Evolutionary conservation across 2,888 invertebrate species (phyloP), one percentile per base, ranked within the genome.

Genomic region (Drosophila ustulata): DNA sequence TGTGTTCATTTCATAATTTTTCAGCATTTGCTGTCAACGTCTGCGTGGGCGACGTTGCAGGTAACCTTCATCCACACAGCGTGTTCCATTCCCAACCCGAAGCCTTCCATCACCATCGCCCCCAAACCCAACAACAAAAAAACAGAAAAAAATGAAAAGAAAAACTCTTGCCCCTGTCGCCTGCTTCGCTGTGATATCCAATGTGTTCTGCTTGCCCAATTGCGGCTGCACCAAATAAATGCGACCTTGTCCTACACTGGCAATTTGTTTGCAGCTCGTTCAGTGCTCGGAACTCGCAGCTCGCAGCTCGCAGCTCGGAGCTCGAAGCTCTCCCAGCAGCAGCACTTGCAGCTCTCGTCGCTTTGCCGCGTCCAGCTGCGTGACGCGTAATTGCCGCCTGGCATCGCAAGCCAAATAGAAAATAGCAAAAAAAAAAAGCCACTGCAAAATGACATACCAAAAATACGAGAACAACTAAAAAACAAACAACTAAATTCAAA

Each of bases 231-330:
- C 83, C 82, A 78, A 84, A 86, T 87, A 80, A 88, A 78, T 67
- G 87, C 84, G 88, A 86, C 86, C 86, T 86, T 86, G 86, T 86
- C 82, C 86, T 86, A 88, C 82, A 88, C 88, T 86, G 79, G 70
- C 79, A 88, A 83, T 83, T 83, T 79, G 79, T 77, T 73, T 34
- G 34, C 67, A 71, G 72, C 61, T 53, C 61, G 47, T 71, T 13
- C 75, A 58, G 68, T 47, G 47, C 66, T 75, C 73, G 73, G 43
- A 41, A 43, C 34, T 37, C 37, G n/a, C 1, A 32, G 9, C 72
- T 52, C 46, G 34, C 66, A 57, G 56, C 47, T 56, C 39, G 50
- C 9, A 47, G 65, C 34, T 59, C 37, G 28, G 13, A 45, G 45
- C 46, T 55, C 46, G 57, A 37, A 50, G 43, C 37, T 11, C 47